Base-by-base conservation (phyloP, 1,140 invertebrate species). In the Drosophila sproati region DNA sequence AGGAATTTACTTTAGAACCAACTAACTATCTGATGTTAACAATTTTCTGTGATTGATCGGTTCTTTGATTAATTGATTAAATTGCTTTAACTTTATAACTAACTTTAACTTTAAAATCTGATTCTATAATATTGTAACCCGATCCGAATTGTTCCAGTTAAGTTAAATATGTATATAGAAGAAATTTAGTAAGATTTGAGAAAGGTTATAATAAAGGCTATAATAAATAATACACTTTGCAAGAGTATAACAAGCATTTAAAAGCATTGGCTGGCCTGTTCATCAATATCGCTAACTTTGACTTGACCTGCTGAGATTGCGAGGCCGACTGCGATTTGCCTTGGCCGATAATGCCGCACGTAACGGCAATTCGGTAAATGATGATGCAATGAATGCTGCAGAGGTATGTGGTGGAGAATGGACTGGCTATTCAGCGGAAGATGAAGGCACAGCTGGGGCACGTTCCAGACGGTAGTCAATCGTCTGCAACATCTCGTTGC, bases 291-390 rank as follows among this genome's bases (percentile, higher is more conserved):
- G 37, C 62, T 72, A 43, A 39, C 54, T 66, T 56, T 47, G 70
- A 59, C 56, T 70, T 59, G 73, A 66, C 69, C 72, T 59, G 77
- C 80, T 45, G 79, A 82, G 82, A 82, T 88, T 87, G 74, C 55
- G 60, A 62, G 56, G 32, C 35, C 45, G 66, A 48, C 20, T 69
- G 50, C 66, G 72, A 74, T 70, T 62, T 32, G 28, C 75, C 63
- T 69, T 45, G 75, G 78, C 76, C 78, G 74, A 85, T 89, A 89
- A 89, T 81, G 85, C 80, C 64, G 80, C 85, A 89, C 85, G 85
- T 89, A 89, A 72, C 71, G 74, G 80, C 80, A 89, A 89, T 89
- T 89, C 77, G 43, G 74, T 57, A 83, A 89, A 89, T 80, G 80
- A 89, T 89, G 75, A 71, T 81, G 71, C 70, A 77, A 77, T 77